Evolutionary conservation across 2,113 vertebrate genomes (phyloP).

Genomic region (Bagarius yarrelli): DNA sequence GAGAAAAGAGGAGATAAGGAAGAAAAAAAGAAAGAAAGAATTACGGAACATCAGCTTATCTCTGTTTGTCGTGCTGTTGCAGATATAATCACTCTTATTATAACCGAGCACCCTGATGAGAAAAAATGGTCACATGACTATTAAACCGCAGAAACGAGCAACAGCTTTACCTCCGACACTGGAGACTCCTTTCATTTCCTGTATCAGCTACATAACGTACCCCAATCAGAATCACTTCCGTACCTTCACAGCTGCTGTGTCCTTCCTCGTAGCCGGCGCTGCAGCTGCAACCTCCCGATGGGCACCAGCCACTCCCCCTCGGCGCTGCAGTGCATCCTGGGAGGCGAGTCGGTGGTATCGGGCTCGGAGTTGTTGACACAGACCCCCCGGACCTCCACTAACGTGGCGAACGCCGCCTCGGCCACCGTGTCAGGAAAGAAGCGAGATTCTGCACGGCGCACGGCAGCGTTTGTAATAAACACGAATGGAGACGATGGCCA

Average conservation of each 20-base stretch:
- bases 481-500: slow-evolving; percentile 89
- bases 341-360: slow-evolving; percentile 83
- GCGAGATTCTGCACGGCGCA: slow-evolving; percentile 85
- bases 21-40: too few relatives aligned
- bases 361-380: slow-evolving; percentile 89
- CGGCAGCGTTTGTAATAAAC: slow-evolving; percentile 96
- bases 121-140: too few relatives aligned
- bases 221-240: slow-evolving; percentile 31
- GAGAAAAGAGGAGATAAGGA: too few relatives aligned
- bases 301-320: slow-evolving; percentile 97
- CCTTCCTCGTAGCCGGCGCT: slow-evolving; percentile 92
- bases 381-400: slow-evolving; percentile 89
- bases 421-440: slow-evolving; percentile 89
- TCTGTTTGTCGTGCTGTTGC: too few relatives aligned
- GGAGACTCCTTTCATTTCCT: too few relatives aligned
- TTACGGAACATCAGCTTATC: too few relatives aligned
- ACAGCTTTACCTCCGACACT: too few relatives aligned
- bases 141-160: too few relatives aligned
- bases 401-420: slow-evolving; percentile 84
- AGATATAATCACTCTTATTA: too few relatives aligned
- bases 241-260: slow-evolving; percentile 92
- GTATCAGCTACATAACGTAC: too few relatives aligned
- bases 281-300: slow-evolving; percentile 90
- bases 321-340: slow-evolving; percentile 94
- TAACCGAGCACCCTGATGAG: too few relatives aligned